Conservation (phyloP, 2,797 vertebrate species). For the Mormyrops boulengeri region DNA sequence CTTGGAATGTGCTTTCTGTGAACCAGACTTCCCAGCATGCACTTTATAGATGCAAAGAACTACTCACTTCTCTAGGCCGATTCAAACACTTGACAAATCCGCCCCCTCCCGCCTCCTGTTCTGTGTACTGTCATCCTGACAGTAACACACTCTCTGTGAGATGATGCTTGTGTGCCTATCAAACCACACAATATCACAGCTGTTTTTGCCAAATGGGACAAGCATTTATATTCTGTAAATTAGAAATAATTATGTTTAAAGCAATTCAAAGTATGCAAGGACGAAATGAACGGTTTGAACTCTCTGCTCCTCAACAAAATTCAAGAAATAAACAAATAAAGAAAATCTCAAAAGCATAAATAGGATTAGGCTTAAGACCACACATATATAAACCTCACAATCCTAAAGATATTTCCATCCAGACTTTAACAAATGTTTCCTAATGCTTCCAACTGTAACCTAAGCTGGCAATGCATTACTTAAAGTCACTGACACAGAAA, state of each 20-base stretch:
- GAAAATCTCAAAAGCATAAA: neutral
- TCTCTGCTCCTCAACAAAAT: neutral
- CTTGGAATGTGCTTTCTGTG: neutral
- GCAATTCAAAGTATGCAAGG: neutral
- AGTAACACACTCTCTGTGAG: neutral
- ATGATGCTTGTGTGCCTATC: neutral
- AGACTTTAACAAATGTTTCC: neutral
- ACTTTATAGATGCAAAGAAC: neutral
- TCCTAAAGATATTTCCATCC: neutral
- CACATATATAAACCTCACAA: too few species aligned
- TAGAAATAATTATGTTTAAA: neutral
- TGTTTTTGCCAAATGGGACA: neutral
- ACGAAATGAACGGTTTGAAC: neutral
- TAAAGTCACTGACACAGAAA: neutral
- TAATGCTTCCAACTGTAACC: neutral
- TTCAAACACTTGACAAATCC: conserved; percentile 5
- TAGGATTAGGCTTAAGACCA: too few species aligned
- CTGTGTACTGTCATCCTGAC: neutral
- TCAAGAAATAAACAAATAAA: neutral
- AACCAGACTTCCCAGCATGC: neutral
- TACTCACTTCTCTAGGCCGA: neutral
- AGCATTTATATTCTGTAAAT: neutral
- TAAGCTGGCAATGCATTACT: neutral
- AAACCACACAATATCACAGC: neutral
- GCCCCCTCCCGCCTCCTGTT: neutral